Conservation (phyloP, 2,888 invertebrate species). For the Schizotus pectinicornis region DNA sequence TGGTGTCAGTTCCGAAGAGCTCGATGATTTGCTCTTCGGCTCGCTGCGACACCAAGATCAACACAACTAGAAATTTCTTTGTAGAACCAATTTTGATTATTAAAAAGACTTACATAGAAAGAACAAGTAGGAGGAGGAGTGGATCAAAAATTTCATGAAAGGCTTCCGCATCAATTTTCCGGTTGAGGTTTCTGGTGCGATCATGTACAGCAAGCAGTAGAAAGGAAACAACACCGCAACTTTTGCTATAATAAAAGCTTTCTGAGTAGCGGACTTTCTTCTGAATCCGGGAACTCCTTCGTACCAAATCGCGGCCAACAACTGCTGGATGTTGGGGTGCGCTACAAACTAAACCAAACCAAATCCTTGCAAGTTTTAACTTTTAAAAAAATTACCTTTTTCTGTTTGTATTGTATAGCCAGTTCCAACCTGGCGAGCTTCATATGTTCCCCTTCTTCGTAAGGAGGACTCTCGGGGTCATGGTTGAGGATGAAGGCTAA, state of each 20-base stretch:
- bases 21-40: slow-evolving; percentile 79
- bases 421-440: slow-evolving; percentile 84
- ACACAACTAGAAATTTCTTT: slow-evolving; percentile 69
- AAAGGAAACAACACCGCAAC: slow-evolving; percentile 87
- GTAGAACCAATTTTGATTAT: slow-evolving; percentile 1
- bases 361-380: too few species aligned
- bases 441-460: slow-evolving; percentile 83
- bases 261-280: slow-evolving; percentile 76
- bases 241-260: slow-evolving; percentile 71
- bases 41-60: slow-evolving; percentile 92
- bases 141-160: slow-evolving; percentile 95
- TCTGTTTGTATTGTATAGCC: slow-evolving; percentile 94
- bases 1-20: slow-evolving; percentile 73
- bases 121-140: slow-evolving; percentile 92
- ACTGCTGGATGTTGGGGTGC: slow-evolving; percentile 94
- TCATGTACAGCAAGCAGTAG: slow-evolving; percentile 84
- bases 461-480: slow-evolving; percentile 75
- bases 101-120: slow-evolving; percentile 79
- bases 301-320: slow-evolving; percentile 92
- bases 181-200: slow-evolving; percentile 79
- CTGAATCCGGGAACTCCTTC: slow-evolving; percentile 95
- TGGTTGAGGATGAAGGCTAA: slow-evolving; percentile 93
- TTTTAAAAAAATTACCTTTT: slow-evolving; percentile 70
- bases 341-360: slow-evolving; percentile 60
- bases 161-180: slow-evolving; percentile 90